Base-by-base conservation (phyloP, 2,797 vertebrate species). In the Molossus molossus region DNA sequence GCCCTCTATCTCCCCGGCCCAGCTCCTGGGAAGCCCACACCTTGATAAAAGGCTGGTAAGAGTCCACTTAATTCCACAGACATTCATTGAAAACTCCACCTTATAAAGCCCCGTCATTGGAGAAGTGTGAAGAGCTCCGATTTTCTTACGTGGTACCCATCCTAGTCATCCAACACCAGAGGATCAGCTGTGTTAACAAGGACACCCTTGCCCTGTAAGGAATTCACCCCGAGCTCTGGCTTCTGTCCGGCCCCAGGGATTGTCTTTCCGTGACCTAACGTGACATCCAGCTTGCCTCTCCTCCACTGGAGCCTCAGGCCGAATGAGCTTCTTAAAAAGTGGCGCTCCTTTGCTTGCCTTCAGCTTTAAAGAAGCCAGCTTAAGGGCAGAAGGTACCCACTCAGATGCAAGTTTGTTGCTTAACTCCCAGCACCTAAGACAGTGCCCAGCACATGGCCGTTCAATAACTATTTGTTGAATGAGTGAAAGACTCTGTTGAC, bases 241-340 rank as follows among this genome's bases (percentile, higher is more conserved):
- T 79, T 91, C 62, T 9, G 4, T 50, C 73, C 92, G 83, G 88
- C 57, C 82, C 67, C 18, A 10, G 3, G 33, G 86, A 96, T 96
- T 75, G 65, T 92, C 84, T 96, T 95, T 94, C 95, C 9, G 1
- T 93, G 95, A 94, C 95, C 95, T 92, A 9, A 96, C 58, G 50
- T 87, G 88, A 70, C 91, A 80, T 40, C 82, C 88, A 53, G 75
- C 62, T 96, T 48, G 58, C 58, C 40, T 95, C 27, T 96, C 73
- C 60, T 57, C 33, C 85, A 29, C 64, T 62, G 85, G 33, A 96
- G 45, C 45, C 69, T 29, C n/a, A 27, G 70, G 40, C n/a, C 48
- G 69, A n/a, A 67, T 17, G 84, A 45, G 17, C 81, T 87, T 75
- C 67, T 37, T 45, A 37, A 91, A 86, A 91, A 93, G 10, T 18